Conservation (phyloP, 2,113 vertebrate species). For the Natator depressus region DNA sequence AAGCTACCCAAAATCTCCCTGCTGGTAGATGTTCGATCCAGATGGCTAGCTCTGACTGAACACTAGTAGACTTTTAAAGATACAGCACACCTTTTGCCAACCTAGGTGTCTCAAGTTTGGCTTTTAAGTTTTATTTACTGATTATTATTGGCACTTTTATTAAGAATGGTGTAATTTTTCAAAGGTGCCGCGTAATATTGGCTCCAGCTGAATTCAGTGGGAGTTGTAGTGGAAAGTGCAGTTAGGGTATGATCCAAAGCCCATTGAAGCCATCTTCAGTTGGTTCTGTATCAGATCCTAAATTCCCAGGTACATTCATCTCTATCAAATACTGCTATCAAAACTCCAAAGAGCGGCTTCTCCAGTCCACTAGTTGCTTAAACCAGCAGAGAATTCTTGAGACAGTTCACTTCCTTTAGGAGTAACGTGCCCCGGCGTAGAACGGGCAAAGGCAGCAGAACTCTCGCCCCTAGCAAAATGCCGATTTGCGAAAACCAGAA, state of each 20-base stretch:
- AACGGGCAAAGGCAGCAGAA: too few species aligned
- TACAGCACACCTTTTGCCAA: constrained; percentile 24
- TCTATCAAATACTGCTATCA: background rate
- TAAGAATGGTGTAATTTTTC: too few species aligned
- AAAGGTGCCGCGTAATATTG: too few species aligned
- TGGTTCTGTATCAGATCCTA: background rate
- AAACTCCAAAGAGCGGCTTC: background rate
- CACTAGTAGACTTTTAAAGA: background rate
- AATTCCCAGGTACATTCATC: background rate
- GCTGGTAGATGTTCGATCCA: background rate
- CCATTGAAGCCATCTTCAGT: background rate
- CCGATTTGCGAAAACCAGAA: too few species aligned
- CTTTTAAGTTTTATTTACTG: too few species aligned
- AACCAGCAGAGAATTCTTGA: too few species aligned
- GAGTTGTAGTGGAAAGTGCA: background rate
- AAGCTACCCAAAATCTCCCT: background rate
- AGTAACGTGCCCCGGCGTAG: too few species aligned
- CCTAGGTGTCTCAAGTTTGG: background rate
- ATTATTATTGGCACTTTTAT: too few species aligned
- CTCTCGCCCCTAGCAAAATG: too few species aligned
- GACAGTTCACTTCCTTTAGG: too few species aligned
- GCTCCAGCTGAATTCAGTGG: too few species aligned
- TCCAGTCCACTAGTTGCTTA: background rate
- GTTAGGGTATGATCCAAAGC: too few species aligned
- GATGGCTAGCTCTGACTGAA: background rate